Conservation (phyloP, 2,797 vertebrate genomes). For the Pseudochromis fuscus region DNA sequence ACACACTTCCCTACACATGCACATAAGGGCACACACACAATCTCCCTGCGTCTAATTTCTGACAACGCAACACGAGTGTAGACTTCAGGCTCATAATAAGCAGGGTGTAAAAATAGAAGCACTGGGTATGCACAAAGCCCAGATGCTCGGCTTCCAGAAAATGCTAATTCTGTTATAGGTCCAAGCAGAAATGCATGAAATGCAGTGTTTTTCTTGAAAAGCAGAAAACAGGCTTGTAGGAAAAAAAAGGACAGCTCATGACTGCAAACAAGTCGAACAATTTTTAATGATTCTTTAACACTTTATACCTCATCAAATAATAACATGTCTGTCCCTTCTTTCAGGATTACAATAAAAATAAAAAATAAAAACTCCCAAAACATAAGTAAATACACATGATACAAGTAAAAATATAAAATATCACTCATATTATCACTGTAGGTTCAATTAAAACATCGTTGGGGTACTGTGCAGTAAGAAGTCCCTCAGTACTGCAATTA, state of each 20-base stretch:
- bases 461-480: not conserved
- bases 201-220: constrained; percentile 46
- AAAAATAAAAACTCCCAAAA: no score
- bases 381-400: no score
- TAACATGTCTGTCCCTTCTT: no score
- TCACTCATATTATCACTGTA: not conserved
- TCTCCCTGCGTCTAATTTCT: constrained; percentile 68
- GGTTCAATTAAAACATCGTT: constrained; percentile 17
- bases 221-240: constrained; percentile 19
- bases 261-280: not conserved
- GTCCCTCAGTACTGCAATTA: constrained; percentile 1
- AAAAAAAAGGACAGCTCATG: constrained; percentile 2
- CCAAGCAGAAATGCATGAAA: constrained; percentile 35
- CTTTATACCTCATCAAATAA: not conserved
- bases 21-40: constrained; percentile 16
- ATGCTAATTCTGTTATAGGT: constrained; percentile 65
- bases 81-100: constrained; percentile 73
- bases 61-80: constrained; percentile 64
- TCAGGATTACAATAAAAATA: no score
- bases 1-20: constrained; percentile 22
- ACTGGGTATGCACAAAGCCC: constrained; percentile 73
- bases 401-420: not conserved
- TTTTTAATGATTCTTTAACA: not conserved
- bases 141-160: constrained; percentile 71
- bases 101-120: constrained; percentile 77